These are phyloP conservation scores for Gnatocerus cornutus DNA, from an alignment of 2,888 invertebrate species.

Conservation along the genomic window DNA sequence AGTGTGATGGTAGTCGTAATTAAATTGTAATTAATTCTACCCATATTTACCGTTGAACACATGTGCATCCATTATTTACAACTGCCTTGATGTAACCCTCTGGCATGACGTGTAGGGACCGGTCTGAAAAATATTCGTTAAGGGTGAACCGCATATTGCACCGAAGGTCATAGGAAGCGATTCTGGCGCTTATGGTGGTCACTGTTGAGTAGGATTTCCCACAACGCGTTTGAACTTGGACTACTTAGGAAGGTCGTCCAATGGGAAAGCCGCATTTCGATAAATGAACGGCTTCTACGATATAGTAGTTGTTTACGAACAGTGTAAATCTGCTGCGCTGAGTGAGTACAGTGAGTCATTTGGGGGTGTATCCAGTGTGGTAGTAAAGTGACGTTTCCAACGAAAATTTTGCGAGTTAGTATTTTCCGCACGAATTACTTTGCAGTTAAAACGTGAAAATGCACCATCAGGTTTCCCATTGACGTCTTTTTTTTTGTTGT, in stretches of 20 bases:
- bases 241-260: constrained; percentile 66
- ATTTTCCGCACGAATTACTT: not conserved
- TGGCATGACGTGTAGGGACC: constrained; percentile 7
- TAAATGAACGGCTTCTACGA: constrained; percentile 53
- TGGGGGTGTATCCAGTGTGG: constrained; percentile 32
- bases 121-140: constrained; percentile 47
- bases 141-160: constrained; percentile 48
- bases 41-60: constrained; percentile 9
- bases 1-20: no score
- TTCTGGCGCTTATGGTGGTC: constrained; percentile 26
- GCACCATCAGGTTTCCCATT: constrained; percentile 1
- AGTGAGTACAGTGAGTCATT: constrained; percentile 35
- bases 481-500: constrained; percentile 2
- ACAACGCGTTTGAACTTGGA: constrained; percentile 62
- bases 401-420: not conserved
- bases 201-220: constrained; percentile 30
- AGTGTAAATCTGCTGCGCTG: constrained; percentile 40
- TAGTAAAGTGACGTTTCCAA: constrained; percentile 13
- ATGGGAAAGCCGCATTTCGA: constrained; percentile 57
- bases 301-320: constrained; percentile 39
- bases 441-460: constrained; percentile 27
- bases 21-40: no score
- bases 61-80: constrained; percentile 38
- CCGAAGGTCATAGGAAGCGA: constrained; percentile 37
- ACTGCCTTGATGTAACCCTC: constrained; percentile 37